These are phyloP conservation scores for Venustoraphidia nigricollis DNA, from an alignment of 2,888 invertebrate species.

Conservation along the genomic window DNA sequence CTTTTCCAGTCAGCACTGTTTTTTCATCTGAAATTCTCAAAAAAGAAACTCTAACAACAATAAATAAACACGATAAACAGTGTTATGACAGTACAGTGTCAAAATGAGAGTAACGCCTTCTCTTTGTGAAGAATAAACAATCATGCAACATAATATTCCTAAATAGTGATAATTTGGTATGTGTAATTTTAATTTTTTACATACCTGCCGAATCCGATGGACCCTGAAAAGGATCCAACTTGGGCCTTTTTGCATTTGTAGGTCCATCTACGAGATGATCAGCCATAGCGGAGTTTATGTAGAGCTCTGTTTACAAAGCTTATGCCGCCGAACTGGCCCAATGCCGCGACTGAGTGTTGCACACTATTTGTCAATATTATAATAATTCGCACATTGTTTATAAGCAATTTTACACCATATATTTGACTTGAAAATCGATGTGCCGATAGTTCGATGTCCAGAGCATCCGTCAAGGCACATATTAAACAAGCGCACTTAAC, in stretches of 20 bases:
- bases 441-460: conserved; percentile 52
- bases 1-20: no score
- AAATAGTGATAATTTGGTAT: neutral
- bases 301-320: conserved; percentile 46
- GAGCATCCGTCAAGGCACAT: conserved; percentile 64
- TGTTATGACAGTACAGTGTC: conserved; percentile 11
- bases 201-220: conserved; percentile 68
- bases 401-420: conserved; percentile 21
- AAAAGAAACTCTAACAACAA: neutral
- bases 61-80: neutral
- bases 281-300: conserved; percentile 47
- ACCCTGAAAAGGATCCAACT: conserved; percentile 75
- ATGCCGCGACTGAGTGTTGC: conserved; percentile 26
- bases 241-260: conserved; percentile 84
- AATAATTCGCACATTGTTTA: conserved; percentile 29
- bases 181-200: conserved; percentile 22
- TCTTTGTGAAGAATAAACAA: conserved; percentile 12
- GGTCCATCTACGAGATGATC: conserved; percentile 91
- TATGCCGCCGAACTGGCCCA: conserved; percentile 29
- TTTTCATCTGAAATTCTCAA: no score
- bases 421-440: conserved; percentile 41
- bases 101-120: conserved; percentile 22
- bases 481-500: conserved; percentile 52
- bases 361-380: conserved; percentile 28
- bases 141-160: neutral